Conservation (phyloP, 2,888 invertebrate species). For the Sicus ferrugineus region DNA sequence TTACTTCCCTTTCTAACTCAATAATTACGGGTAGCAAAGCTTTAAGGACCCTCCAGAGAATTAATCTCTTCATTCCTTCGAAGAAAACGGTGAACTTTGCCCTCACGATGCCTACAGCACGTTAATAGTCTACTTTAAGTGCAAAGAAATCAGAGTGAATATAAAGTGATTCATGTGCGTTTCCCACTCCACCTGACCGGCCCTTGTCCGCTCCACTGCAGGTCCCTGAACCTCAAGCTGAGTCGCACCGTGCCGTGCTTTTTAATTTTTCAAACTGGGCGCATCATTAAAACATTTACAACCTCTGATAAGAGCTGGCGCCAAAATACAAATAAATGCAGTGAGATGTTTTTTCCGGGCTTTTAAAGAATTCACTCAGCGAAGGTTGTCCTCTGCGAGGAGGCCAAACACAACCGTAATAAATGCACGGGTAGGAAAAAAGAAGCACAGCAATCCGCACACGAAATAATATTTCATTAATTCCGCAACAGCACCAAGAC, state of each 20-base stretch:
- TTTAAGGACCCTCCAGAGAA: too few species aligned
- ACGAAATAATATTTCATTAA: slow-evolving; percentile 33
- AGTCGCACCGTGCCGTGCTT: not conserved
- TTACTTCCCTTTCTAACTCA: too few species aligned
- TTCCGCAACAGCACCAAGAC: slow-evolving; percentile 19
- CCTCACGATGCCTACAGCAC: too few species aligned
- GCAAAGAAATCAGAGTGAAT: too few species aligned
- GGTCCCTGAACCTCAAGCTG: not conserved
- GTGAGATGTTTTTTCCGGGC: not conserved
- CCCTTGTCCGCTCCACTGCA: not conserved
- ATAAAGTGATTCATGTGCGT: slow-evolving; percentile 8
- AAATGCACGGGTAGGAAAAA: not conserved
- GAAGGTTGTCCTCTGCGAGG: not conserved
- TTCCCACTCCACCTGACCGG: not conserved
- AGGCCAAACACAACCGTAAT: not conserved
- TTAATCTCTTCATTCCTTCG: too few species aligned
- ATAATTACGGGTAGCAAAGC: too few species aligned
- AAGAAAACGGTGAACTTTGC: too few species aligned
- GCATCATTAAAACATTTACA: slow-evolving; percentile 43
- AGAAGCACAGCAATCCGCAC: slow-evolving; percentile 11
- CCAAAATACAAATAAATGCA: slow-evolving; percentile 40
- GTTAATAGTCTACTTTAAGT: too few species aligned
- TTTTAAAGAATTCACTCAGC: slow-evolving; percentile 4
- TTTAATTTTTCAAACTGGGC: slow-evolving; percentile 28
- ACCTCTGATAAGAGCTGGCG: slow-evolving; percentile 41